phyloP scores from a whole-genome alignment of 2,797 vertebrate species.

The Pangasius larnaudii region DNA sequence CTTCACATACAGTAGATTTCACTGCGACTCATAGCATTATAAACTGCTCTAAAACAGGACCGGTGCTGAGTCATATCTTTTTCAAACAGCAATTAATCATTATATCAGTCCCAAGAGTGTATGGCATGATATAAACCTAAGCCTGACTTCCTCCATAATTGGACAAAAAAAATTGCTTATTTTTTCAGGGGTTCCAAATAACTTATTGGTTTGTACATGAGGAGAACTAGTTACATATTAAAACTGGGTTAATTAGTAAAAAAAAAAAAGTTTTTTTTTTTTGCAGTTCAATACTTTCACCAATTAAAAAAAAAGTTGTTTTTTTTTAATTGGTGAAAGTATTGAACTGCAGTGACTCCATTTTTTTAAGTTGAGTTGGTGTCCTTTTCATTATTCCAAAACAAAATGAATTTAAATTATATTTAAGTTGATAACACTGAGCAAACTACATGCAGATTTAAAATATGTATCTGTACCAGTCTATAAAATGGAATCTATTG shows the following conservation, averaged over 20 bases:
- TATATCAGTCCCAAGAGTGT: conserved; percentile 38
- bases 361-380: background rate
- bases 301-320: background rate
- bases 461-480: background rate
- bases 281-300: too few relatives aligned
- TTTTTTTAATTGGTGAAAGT: background rate
- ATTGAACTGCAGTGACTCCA: background rate
- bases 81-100: conserved; percentile 46
- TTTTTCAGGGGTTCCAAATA: background rate
- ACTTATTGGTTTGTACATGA: background rate
- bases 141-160: conserved; percentile 30
- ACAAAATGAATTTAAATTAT: background rate
- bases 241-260: background rate
- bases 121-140: conserved; percentile 16
- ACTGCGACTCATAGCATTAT: conserved; percentile 42
- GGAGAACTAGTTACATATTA: conserved; percentile 3
- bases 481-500: background rate
- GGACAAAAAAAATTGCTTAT: background rate
- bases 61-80: conserved; percentile 51
- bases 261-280: background rate
- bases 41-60: conserved; percentile 14
- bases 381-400: background rate
- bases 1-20: conserved; percentile 43
- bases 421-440: background rate
- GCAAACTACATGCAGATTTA: background rate